These are phyloP conservation scores for Philypnodon macrostomus DNA, from an alignment of 2,797 vertebrate genomes.

Conservation along the genomic window DNA sequence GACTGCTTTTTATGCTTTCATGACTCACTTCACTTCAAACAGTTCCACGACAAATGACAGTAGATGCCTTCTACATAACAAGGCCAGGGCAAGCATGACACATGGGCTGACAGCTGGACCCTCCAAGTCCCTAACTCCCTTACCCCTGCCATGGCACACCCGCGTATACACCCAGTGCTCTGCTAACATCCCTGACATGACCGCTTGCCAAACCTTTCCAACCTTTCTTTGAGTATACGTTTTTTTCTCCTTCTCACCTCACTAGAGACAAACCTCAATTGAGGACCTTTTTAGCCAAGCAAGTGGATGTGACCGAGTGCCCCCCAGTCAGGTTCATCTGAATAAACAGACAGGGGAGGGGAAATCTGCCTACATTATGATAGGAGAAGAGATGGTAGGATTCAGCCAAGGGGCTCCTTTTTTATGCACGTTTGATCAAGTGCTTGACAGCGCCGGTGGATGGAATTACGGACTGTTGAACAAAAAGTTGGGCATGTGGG, in stretches of 20 bases:
- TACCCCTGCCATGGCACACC: constrained; percentile 39
- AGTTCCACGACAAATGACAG: constrained; percentile 78
- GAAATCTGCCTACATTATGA: constrained; percentile 83
- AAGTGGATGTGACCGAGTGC: constrained; percentile 76
- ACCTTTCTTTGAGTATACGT: constrained; percentile 47
- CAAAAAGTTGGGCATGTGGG: constrained; percentile 65
- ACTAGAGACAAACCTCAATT: constrained; percentile 72
- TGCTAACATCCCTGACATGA: constrained; percentile 75
- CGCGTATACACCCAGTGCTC: constrained; percentile 39
- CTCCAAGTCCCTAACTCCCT: constrained; percentile 64
- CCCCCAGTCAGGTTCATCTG: constrained; percentile 78
- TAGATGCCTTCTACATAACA: constrained; percentile 77
- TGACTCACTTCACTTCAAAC: constrained; percentile 67
- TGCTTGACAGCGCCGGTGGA: constrained; percentile 88
- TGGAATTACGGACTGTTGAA: constrained; percentile 90
- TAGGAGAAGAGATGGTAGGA: constrained; percentile 63
- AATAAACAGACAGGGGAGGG: constrained; percentile 73
- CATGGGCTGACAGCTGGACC: constrained; percentile 79
- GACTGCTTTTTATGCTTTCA: constrained; percentile 56
- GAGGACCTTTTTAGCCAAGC: constrained; percentile 72
- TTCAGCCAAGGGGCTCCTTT: constrained; percentile 71
- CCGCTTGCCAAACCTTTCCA: constrained; percentile 62
- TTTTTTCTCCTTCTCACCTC: constrained; percentile 61
- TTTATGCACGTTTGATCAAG: constrained; percentile 86
- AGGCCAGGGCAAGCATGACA: constrained; percentile 75